Evolutionary conservation across 2,797 vertebrate species (phyloP), one percentile per base, ranked within the genome.

Genomic region (Chrosomus eos): DNA sequence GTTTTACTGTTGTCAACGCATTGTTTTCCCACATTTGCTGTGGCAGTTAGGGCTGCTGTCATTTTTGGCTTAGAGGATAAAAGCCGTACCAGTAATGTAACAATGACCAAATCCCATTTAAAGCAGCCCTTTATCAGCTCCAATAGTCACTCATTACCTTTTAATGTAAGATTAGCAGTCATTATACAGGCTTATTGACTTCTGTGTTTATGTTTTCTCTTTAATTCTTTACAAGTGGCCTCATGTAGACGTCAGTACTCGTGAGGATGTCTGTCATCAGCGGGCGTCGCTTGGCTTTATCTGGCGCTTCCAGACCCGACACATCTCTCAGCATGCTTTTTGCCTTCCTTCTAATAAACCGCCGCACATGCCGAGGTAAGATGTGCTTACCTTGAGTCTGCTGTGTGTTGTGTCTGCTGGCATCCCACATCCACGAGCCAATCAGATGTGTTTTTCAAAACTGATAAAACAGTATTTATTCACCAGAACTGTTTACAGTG

Each of bases 71-170:
- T 73, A 85, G 66, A 60, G 28, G 3, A 8, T 62, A 31, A 43
- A 60, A 75, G 26, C 26, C 51, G 7, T 7, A 14, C 76, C 62
- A n/a, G 38, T 75, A 78, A 58, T 40, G 28, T 77, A 26, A 60
- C 74, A 55, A 66, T 72, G 77, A 64, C 67, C 67, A 74, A 84
- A 36, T 71, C 21, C 40, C 62, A 76, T 85, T 87, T 86, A 84
- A 86, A 58, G 66, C 72, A 82, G 70, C 43, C 36, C 45, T 72
- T 83, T 67, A 81, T 87, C 80, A 83, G 64, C 33, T 73, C 33
- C 68, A 87, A 80, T 85, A 91, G 89, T 92, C 92, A 91, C 86
- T 94, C 89, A 36, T 87, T 88, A 89, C 90, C 88, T 31, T 84
- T 72, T 81, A 89, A 79, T 48, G 6, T 31, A 14, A 90, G 87